Base-by-base conservation (phyloP, 2,113 vertebrate species). In the Amphiprion ocellaris region DNA sequence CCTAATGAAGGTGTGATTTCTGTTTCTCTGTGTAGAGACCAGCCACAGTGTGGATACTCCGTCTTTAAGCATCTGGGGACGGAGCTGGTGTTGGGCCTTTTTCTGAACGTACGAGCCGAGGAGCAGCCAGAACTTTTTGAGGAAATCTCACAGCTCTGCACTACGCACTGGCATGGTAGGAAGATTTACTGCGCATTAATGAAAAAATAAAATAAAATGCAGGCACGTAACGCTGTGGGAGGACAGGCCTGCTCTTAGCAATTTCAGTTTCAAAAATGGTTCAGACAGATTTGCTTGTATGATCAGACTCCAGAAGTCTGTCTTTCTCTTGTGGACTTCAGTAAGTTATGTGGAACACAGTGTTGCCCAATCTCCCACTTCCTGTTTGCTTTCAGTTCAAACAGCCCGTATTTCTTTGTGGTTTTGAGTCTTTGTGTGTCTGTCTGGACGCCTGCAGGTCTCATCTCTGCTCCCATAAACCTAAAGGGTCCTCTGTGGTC, bases 401-500 rank as follows among this genome's bases (percentile, higher is more conserved):
- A 28, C 10, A 28, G 7, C 28, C 23, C 17, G 2, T 19, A 28
- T 5, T 17, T 53, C 16, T 37, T 5, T 61, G 12, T 49, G 10
- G 1, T 59, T 61, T 58, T 76, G 12, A 52, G 41, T 41, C 6
- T 30, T 30, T n/a, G 24, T 37, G 2, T 46, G 28, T 69, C 41
- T 23, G 1, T 6, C 30, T 74, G 33, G 37, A 16, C n/a, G 23
- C 33, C 7, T 5, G 10, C 79, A 94, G 93, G 93, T 68, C 79
- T 94, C 11, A 94, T 93, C 68, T 94, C 93, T n/a, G 90, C 88
- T 52, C 91, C 93, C 1, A 81, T 94, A 10, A 91, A 74, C 14
- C 21, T 94, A 24, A 94, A 93, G 79, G 77, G 92, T 53, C 92
- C 92, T 52, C 30, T 92, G 68, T 94, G 93, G 92, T 92, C 92